Evolutionary conservation across 2,113 vertebrate species (phyloP), one percentile per base, ranked within the genome.

Genomic region (Lutjanus erythropterus): DNA sequence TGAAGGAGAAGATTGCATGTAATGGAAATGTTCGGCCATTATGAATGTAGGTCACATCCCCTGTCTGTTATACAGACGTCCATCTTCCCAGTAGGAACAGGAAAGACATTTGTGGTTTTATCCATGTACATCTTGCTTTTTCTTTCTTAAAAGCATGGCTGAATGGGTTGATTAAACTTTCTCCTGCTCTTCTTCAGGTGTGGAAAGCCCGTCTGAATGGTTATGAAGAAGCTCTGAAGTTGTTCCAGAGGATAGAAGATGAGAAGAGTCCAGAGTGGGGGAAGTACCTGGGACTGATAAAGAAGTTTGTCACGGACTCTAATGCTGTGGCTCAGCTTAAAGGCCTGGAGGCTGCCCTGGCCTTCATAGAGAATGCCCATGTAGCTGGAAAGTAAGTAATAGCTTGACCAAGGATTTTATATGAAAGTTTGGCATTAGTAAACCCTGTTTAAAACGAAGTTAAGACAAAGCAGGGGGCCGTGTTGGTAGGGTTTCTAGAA

Each of bases 201-300:
- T 99, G 98, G 98, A 99, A 99, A 94, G 98, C 98, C 55, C 96
- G 98, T 75, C 91, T 99, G 88, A 98, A 94, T 85, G 97, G 98
- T 29, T 99, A 99, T 83, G 98, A 99, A 94, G 98, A 99, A 90
- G 97, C 97, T 12, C 81, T 98, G 80, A 99, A 99, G 80, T 91
- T 99, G 64, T 99, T 99, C 91, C 96, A 98, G 92, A 96, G 95
- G 89, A 97, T 99, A 89, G 93, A 92, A 21, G 98, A 99, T 81
- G 98, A 99, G 88, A 99, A 99, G 93, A 99, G 96, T 86, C 96
- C 97, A 1, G 98, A 99, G 90, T 99, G 98, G 98, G 96, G 96
- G 56, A 99, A 98, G 86, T 99, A 96, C 85, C 95, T 99, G 85
- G 98, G 98, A 44, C 92, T 99, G 74, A 94, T 99, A 41, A 99